Conservation (phyloP, 2,888 invertebrate genomes). For the Xanthorhoe designata region DNA sequence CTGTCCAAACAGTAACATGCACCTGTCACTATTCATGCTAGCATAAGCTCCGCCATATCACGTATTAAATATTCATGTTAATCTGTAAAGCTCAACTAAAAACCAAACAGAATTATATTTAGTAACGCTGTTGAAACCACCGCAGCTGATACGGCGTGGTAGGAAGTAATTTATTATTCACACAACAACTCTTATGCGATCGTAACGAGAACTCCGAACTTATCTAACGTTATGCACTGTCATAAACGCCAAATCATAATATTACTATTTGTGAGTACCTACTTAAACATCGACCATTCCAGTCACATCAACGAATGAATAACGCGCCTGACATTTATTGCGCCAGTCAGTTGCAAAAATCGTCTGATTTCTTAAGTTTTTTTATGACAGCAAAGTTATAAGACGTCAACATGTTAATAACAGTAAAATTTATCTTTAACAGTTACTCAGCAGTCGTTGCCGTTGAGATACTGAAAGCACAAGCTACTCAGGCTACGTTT, state of each 20-base stretch:
- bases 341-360: neutral
- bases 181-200: conserved; percentile 61
- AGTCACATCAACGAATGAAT: neutral
- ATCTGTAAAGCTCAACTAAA: conserved; percentile 25
- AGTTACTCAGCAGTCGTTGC: conserved; percentile 33
- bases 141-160: conserved; percentile 28
- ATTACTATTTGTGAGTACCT: neutral
- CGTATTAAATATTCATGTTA: conserved; percentile 25
- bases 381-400: neutral
- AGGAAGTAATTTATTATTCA: conserved; percentile 52
- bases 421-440: conserved; percentile 2
- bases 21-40: conserved; percentile 11
- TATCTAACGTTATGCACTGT: conserved; percentile 6
- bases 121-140: conserved; percentile 24
- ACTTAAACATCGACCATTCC: neutral
- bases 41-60: conserved; percentile 17
- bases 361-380: neutral
- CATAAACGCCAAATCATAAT: neutral
- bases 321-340: neutral
- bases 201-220: conserved; percentile 54
- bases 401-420: neutral
- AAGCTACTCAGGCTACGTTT: conserved; percentile 55
- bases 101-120: conserved; percentile 29
- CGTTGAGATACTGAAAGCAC: conserved; percentile 44
- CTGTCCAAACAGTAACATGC: conserved; percentile 4